A percentile compares a stretch with the other conserved stretches of the same genome.
These are phyloP conservation scores for Carcharodon carcharias DNA, from an alignment of 2,797 vertebrate species.

Conservation along the genomic window DNA sequence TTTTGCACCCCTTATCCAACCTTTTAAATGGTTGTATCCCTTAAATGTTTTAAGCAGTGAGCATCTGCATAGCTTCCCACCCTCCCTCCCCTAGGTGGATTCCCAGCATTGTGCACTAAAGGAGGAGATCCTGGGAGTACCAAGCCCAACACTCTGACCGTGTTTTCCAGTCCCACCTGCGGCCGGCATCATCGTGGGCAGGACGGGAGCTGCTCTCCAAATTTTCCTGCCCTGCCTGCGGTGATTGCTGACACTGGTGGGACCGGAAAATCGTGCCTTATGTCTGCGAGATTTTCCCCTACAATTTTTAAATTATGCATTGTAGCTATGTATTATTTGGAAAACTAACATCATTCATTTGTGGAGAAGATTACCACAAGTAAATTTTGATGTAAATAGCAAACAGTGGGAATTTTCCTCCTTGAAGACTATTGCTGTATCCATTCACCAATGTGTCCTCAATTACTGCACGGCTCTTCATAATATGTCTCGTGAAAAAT, in stretches of 20 bases:
- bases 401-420: background rate
- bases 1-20: background rate
- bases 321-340: background rate
- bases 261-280: background rate
- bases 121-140: background rate
- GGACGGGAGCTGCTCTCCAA: too few relatives aligned
- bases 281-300: background rate
- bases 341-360: background rate
- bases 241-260: too few relatives aligned
- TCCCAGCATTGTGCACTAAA: background rate
- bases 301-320: background rate
- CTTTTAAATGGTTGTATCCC: background rate
- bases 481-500: background rate
- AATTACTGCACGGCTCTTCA: background rate
- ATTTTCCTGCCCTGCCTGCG: too few relatives aligned
- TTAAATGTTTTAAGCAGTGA: background rate
- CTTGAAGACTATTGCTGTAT: background rate
- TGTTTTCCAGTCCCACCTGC: too few relatives aligned
- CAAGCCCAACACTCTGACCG: too few relatives aligned
- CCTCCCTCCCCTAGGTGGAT: background rate
- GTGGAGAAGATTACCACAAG: background rate
- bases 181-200: too few relatives aligned
- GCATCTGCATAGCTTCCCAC: too few relatives aligned
- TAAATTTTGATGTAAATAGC: background rate
- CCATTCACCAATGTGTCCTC: background rate